Base-by-base conservation (phyloP, 2,113 vertebrate species). In the Theristicus caerulescens region DNA sequence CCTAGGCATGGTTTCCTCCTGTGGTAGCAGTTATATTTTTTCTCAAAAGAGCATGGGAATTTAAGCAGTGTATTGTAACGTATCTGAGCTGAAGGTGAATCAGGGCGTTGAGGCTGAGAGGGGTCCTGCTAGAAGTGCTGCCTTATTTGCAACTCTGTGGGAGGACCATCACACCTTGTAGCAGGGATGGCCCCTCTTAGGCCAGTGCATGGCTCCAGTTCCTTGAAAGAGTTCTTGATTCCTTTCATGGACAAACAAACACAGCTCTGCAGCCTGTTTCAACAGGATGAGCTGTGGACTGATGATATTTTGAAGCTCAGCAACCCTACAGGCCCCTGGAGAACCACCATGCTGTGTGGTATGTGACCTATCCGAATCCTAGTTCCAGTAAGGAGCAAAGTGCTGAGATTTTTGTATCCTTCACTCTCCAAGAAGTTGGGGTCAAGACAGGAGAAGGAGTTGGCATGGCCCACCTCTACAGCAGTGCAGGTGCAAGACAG, bases 211-310 rank as follows among this genome's bases (percentile, higher is more conserved):
- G 3, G 12, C 49, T 88, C 16, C 34, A 52, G 34, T 44, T 66
- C 31, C 14, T 76, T 67, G 38, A 11, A 49, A 18, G 18, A 91
- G 24, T 25, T 85, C 34, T 42, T 34, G 12, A 54, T 58, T 62
- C 34, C 16, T 77, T 3, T 0, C 27, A n/a, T 1, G 8, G 31
- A 34, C 14, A 77, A 34, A 58, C 0, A 4, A 67, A 47, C 47
- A 73, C 31, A 58, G 3, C 14, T 82, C 12, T 85, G 58, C 26
- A 77, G 12, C 26, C 17, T 54, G 8, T 82, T 86, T 86, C 59
- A 78, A 34, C 16, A 47, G 18, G 25, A 47, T 44, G 20, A 80
- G 11, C 22, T 65, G 38, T 36, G 29, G 31, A 20, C 22, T 38
- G 49, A 29, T 34, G 16, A 34, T 24, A 34, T 29, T 87, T 65